These are phyloP conservation scores for Diarsia dahlii DNA, from an alignment of 2,888 invertebrate genomes.

Conservation along the genomic window DNA sequence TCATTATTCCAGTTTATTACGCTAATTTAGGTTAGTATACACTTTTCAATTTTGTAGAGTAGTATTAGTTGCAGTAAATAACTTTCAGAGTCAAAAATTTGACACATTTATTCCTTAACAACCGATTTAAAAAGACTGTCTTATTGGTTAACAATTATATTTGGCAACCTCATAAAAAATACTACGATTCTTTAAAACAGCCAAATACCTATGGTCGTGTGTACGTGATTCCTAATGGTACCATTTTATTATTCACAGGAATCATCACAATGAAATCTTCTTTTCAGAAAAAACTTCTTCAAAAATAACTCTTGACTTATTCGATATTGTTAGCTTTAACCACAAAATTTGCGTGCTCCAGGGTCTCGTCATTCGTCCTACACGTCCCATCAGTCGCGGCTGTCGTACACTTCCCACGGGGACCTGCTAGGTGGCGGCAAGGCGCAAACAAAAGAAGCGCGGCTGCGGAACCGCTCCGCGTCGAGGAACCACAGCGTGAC, in stretches of 20 bases:
- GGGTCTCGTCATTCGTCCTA: slow-evolving; percentile 98
- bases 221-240: neutral
- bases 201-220: neutral
- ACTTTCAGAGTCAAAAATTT: neutral
- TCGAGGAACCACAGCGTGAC: slow-evolving; percentile 93
- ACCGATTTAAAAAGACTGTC: neutral
- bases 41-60: neutral
- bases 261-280: neutral
- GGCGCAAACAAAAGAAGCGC: slow-evolving; percentile 96
- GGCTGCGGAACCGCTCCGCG: slow-evolving; percentile 93
- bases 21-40: slow-evolving; percentile 93
- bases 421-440: slow-evolving; percentile 95
- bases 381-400: slow-evolving; percentile 97
- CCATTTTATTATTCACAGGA: neutral
- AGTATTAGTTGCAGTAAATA: neutral
- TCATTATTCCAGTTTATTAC: slow-evolving; percentile 97
- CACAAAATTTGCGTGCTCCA: slow-evolving; percentile 64
- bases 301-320: neutral
- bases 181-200: neutral
- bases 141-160: neutral
- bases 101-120: neutral
- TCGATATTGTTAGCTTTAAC: neutral
- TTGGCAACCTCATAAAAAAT: neutral
- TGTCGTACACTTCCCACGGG: slow-evolving; percentile 98
- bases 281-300: neutral